Base-by-base conservation (phyloP, 2,888 invertebrate genomes). In the Patella ulyssiponensis region DNA sequence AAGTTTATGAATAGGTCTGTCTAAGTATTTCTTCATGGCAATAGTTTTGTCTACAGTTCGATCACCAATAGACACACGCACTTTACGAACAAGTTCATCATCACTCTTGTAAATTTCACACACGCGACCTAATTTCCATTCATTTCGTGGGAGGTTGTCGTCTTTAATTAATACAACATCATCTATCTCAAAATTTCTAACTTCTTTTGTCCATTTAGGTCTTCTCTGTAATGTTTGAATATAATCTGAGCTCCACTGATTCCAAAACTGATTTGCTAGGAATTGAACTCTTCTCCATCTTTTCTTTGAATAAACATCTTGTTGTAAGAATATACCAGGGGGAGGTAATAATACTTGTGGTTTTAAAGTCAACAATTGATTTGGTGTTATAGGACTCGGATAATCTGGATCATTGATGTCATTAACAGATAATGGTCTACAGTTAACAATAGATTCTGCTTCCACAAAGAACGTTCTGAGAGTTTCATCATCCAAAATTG, bases 401-500 rank as follows among this genome's bases (percentile, higher is more conserved):
- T 80, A 78, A 51, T 70, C 56, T 20, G 5, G 69, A 44, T 74
- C 17, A 75, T 83, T 76, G 15, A 78, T 71, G 7, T 15, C 20
- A 20, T 33, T 54, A 5, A n/a, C 58, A 1, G 83, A 79, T 15
- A 81, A 76, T 12, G 84, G 82, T 27, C 84, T 56, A 27, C 74
- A 70, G 64, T 84, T 84, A 14, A 84, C 17, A 15, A 83, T 78
- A 3, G 74, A 27, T 71, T 81, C 81, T n/a, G 77, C 71, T 69
- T 83, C 82, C n/a, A 78, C 79, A 64, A 83, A 52, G 7, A 83
- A 70, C 14, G 83, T 83, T 12, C 54, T 56, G 1, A 84, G 74
- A 2, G 70, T 69, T 73, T 82, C 79, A 58, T 82, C 80, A 71
- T 79, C 76, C 11, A 82, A 71, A 3, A 23, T 20, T 20, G 52